phyloP scores from a whole-genome alignment of 2,888 invertebrate genomes.

The Drosophila greeni region DNA sequence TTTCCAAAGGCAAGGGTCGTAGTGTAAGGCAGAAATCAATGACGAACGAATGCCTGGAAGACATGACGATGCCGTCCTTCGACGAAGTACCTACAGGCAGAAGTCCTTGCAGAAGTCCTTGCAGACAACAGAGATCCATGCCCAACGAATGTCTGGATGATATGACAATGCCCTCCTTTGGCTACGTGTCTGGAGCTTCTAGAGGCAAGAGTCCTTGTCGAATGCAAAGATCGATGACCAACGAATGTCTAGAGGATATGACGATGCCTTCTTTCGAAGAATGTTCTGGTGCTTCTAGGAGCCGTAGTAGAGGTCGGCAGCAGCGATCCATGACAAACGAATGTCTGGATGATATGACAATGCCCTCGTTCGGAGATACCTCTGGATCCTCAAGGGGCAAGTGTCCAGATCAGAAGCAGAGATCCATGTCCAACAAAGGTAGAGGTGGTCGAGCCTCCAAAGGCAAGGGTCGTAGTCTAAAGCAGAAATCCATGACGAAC shows the following conservation, averaged over 20 bases:
- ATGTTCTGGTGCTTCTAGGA: not conserved
- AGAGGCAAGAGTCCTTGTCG: not conserved
- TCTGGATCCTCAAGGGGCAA: not conserved
- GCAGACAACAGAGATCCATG: not conserved
- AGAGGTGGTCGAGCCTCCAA: no score
- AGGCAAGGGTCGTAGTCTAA: no score
- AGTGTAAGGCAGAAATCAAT: not conserved
- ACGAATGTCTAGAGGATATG: not conserved
- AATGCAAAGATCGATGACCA: not conserved
- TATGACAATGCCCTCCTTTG: not conserved
- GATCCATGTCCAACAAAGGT: not conserved
- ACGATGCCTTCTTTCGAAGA: not conserved
- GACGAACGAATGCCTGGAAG: slow-evolving; percentile 19
- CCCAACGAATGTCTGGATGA: slow-evolving; percentile 14
- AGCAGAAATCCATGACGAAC: not conserved
- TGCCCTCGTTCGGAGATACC: slow-evolving; percentile 14
- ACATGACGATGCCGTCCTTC: slow-evolving; percentile 22
- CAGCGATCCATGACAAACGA: not conserved
- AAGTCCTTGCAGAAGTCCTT: not conserved
- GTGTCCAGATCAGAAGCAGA: not conserved
- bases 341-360: slow-evolving; percentile 11
- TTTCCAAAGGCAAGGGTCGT: not conserved
- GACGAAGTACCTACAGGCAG: not conserved
- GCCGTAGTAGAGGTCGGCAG: not conserved
- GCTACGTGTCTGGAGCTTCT: slow-evolving; percentile 2